phyloP scores from a whole-genome alignment of 2,797 vertebrate genomes.

The Huso huso region DNA sequence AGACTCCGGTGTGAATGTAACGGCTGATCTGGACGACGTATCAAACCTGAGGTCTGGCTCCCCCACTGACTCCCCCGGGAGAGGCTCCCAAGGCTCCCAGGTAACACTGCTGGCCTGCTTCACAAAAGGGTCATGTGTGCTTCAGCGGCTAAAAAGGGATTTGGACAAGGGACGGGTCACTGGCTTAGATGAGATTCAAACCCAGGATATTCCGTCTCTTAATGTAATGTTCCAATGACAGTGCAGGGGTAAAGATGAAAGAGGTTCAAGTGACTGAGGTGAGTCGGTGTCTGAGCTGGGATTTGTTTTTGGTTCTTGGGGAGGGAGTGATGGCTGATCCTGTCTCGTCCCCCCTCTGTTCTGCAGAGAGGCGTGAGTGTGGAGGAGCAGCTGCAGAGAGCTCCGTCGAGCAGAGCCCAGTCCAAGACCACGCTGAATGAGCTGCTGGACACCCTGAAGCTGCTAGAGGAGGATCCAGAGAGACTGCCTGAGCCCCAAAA shows the following conservation, averaged over 20 bases:
- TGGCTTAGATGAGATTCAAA: no score
- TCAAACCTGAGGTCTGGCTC: slow-evolving; percentile 45
- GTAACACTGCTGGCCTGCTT: slow-evolving; percentile 25
- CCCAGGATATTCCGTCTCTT: no score
- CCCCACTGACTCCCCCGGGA: slow-evolving; percentile 40
- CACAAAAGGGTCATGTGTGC: not conserved
- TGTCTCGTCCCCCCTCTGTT: slow-evolving; percentile 1
- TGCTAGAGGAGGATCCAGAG: slow-evolving; percentile 80
- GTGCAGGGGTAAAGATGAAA: no score
- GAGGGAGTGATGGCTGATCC: not conserved
- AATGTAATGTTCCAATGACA: no score
- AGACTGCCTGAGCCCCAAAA: slow-evolving; percentile 50
- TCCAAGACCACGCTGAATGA: slow-evolving; percentile 75
- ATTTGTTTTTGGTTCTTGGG: no score
- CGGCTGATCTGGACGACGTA: slow-evolving; percentile 32
- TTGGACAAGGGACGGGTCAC: no score
- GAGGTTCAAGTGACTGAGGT: no score
- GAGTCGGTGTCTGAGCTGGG: no score
- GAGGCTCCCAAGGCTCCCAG: slow-evolving; percentile 51
- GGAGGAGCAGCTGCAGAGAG: slow-evolving; percentile 49
- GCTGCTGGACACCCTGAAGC: slow-evolving; percentile 78
- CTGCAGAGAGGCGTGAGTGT: slow-evolving; percentile 42
- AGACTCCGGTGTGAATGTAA: slow-evolving; percentile 51
- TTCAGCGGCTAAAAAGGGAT: not conserved
- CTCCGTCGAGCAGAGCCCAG: slow-evolving; percentile 45